These are phyloP conservation scores for Oopsacas minuta DNA, from an alignment of 37 sponge, comb jelly and placozoan species.

Conservation along the genomic window DNA sequence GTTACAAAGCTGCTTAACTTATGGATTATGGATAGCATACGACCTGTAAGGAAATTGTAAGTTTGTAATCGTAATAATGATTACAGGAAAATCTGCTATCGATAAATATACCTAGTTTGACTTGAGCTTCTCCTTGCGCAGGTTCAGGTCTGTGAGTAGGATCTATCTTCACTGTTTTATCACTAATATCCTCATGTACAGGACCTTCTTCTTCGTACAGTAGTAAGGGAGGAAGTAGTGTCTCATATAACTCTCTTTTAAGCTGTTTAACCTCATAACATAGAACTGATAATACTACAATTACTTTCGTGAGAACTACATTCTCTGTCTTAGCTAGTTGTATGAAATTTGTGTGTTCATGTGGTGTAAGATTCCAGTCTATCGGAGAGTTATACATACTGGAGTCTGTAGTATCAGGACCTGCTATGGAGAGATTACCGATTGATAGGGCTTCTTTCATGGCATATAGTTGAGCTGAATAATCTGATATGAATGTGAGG, in stretches of 20 bases:
- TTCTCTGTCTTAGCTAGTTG: conserved; percentile 10
- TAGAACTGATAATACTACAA: conserved; percentile 77
- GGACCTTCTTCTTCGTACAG: not conserved
- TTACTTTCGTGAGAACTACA: conserved; percentile 74
- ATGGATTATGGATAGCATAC: conserved; percentile 22
- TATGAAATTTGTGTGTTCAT: not conserved
- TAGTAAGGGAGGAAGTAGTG: not conserved
- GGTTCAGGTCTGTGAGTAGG: not conserved
- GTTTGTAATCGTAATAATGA: not conserved
- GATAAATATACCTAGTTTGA: not conserved
- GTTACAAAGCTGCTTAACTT: conserved; percentile 69
- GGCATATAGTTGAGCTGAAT: not conserved
- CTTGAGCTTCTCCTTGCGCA: not conserved
- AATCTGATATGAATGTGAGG: not conserved
- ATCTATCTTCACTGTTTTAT: not conserved
- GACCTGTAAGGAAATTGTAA: not conserved
- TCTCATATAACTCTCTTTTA: conserved; percentile 39
- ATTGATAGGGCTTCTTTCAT: conserved; percentile 9
- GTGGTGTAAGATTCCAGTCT: not conserved
- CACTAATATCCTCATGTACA: not conserved
- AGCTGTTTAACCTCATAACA: conserved; percentile 77
- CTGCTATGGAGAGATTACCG: not conserved
- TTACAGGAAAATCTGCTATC: not conserved
- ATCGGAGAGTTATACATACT: conserved; percentile 12
- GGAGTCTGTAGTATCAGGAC: not conserved